Evolutionary conservation across 2,113 vertebrate genomes (phyloP).

Genomic region (Rhodinocichla rosea): DNA sequence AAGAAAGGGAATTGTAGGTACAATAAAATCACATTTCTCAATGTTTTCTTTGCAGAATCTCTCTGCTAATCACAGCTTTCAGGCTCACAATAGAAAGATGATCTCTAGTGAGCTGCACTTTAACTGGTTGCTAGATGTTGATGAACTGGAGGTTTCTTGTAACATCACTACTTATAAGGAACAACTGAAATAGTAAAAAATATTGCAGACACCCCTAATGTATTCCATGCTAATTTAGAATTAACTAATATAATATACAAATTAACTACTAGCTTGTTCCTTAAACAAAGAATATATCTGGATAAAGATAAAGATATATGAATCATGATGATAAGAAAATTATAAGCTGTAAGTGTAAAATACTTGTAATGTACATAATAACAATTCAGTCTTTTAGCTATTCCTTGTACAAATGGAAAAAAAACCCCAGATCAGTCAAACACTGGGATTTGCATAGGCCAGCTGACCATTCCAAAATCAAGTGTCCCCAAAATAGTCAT

Average conservation of each 20-base stretch:
- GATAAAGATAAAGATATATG: neutral
- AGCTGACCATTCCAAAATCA: neutral
- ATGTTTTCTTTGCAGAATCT: neutral
- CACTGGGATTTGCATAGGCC: neutral
- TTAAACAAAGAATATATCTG: neutral
- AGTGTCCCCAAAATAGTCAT: neutral
- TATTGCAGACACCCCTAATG: neutral
- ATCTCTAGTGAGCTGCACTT: neutral
- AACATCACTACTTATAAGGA: neutral
- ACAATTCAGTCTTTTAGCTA: neutral
- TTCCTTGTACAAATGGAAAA: neutral
- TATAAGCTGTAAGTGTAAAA: neutral
- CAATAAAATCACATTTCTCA: neutral
- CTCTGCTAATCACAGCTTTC: neutral
- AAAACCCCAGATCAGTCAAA: neutral
- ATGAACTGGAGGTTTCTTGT: neutral
- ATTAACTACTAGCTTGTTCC: neutral
- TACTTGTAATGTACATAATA: neutral
- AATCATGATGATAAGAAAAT: neutral
- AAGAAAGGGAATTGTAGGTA: neutral
- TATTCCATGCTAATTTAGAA: neutral
- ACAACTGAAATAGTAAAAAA: neutral
- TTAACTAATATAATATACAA: neutral
- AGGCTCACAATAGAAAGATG: neutral
- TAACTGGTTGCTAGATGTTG: neutral